A percentile compares a stretch with the other conserved stretches of the same genome.
These are phyloP conservation scores for Zoanthus sansibaricus DNA, from an alignment of 92 coral and sea anemone species.

Conservation along the genomic window DNA sequence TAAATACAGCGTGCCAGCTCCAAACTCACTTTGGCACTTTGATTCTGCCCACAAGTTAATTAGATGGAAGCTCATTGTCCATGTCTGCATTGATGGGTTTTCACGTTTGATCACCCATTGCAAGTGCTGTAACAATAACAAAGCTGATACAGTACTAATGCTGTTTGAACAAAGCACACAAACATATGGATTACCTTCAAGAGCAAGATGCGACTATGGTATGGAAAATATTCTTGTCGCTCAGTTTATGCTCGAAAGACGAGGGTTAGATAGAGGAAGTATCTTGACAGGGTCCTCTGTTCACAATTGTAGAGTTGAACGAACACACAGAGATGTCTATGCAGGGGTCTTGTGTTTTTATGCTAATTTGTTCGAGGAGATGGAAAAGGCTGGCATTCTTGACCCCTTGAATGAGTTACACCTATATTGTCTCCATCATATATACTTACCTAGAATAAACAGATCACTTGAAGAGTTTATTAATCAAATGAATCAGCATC, in stretches of 20 bases:
- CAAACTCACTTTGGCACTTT: slow-evolving; percentile 70
- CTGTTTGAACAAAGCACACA: slow-evolving; percentile 56
- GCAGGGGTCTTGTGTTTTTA: slow-evolving; percentile 60
- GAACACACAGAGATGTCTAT: slow-evolving; percentile 73
- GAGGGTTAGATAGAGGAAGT: slow-evolving; percentile 53
- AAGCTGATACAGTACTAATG: slow-evolving; percentile 66
- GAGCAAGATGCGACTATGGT: slow-evolving; percentile 70
- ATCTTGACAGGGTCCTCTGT: slow-evolving; percentile 53
- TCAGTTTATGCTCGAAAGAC: slow-evolving; percentile 62
- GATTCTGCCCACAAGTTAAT: slow-evolving; percentile 67
- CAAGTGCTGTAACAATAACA: slow-evolving; percentile 68
- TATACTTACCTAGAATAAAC: slow-evolving; percentile 71
- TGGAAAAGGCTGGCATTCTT: slow-evolving; percentile 67
- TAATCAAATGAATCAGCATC: slow-evolving; percentile 55
- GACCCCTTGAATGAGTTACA: slow-evolving; percentile 70
- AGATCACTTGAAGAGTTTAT: slow-evolving; percentile 66
- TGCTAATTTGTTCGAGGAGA: slow-evolving; percentile 57
- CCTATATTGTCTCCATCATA: slow-evolving; percentile 69
- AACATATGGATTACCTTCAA: slow-evolving; percentile 56
- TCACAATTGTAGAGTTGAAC: slow-evolving; percentile 72
- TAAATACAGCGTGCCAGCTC: slow-evolving; percentile 76
- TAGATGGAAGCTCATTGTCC: slow-evolving; percentile 65
- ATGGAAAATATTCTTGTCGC: slow-evolving; percentile 72
- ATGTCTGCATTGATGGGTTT: slow-evolving; percentile 74
- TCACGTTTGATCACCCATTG: slow-evolving; percentile 63